Percentiles rank a stretch among this genome's conserved stretches.
phyloP scores from a whole-genome alignment of 2,797 vertebrate species.

The Podarcis lilfordi region DNA sequence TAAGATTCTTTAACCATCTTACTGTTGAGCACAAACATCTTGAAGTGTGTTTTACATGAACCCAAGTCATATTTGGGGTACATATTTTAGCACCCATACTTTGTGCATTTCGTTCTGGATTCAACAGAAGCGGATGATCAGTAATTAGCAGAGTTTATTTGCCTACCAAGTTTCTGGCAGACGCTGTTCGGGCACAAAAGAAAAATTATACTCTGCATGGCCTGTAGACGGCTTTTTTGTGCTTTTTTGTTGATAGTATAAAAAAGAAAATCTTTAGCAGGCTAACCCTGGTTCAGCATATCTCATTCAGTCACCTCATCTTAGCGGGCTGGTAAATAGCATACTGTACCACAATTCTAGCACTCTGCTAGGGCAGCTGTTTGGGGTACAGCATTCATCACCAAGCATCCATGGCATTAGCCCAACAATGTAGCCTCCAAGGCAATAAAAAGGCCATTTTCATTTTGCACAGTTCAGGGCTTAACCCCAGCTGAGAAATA shows the following conservation, averaged over 20 bases:
- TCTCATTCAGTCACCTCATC: constrained; percentile 6
- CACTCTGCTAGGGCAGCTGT: constrained; percentile 33
- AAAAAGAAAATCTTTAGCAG: rapidly evolving
- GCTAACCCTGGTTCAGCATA: not conserved
- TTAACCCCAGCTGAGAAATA: constrained; percentile 55
- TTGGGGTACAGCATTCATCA: constrained; percentile 28
- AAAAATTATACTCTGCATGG: not conserved
- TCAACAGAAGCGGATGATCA: not conserved
- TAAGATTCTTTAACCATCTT: not conserved
- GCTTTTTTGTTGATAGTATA: not conserved
- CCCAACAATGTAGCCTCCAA: constrained; percentile 26
- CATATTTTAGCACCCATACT: not conserved
- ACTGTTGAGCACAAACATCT: not conserved
- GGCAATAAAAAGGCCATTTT: constrained; percentile 52
- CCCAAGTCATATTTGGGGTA: not conserved
- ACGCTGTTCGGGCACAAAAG: rapidly evolving
- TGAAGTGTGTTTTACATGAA: not conserved
- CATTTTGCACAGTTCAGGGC: constrained; percentile 42
- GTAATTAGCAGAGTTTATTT: not conserved
- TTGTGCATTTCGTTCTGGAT: not conserved
- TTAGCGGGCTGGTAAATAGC: not conserved
- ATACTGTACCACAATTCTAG: constrained; percentile 21
- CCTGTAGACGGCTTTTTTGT: not conserved
- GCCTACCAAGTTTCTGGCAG: rapidly evolving
- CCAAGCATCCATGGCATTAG: constrained; percentile 37